phyloP scores from a whole-genome alignment of 2,113 vertebrate species.

The Datnioides undecimradiatus region DNA sequence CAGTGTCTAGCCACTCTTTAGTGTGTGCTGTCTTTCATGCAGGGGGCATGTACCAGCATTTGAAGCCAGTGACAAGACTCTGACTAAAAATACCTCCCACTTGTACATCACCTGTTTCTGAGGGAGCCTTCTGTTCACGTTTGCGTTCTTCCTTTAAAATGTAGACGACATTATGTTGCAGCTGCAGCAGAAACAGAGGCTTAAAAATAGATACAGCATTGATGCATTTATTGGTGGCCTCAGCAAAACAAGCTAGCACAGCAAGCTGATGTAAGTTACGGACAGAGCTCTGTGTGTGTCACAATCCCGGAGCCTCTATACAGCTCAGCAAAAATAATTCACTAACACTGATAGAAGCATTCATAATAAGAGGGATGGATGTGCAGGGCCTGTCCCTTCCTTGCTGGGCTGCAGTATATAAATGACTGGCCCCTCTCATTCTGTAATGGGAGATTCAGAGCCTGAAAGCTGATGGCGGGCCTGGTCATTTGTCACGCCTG shows the following conservation, averaged over 20 bases:
- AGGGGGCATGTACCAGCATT: background rate
- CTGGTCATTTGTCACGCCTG: constrained; percentile 76
- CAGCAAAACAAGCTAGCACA: constrained; percentile 18
- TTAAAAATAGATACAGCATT: constrained; percentile 25
- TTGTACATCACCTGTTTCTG: background rate
- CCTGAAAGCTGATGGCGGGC: constrained; percentile 62
- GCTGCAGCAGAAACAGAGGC: background rate
- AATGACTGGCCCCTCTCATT: constrained; percentile 55
- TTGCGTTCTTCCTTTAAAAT: background rate
- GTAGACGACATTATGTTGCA: background rate
- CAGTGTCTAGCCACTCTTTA: background rate
- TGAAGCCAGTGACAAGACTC: background rate
- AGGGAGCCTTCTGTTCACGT: background rate
- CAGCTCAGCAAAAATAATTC: constrained; percentile 18
- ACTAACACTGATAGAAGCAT: constrained; percentile 32
- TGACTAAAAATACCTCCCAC: background rate
- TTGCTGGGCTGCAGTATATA: constrained; percentile 41
- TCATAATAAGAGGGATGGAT: constrained; percentile 32
- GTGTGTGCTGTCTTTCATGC: background rate
- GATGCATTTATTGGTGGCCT: constrained; percentile 29
- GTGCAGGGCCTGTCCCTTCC: constrained; percentile 12
- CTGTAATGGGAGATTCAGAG: constrained; percentile 48
- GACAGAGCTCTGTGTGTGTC: constrained; percentile 18
- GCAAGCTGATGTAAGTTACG: constrained; percentile 24
- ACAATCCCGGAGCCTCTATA: background rate